Percentiles rank a stretch among this genome's conserved stretches.
Conservation (phyloP, 2,888 invertebrate genomes). For the Drosophila acutilabella region DNA sequence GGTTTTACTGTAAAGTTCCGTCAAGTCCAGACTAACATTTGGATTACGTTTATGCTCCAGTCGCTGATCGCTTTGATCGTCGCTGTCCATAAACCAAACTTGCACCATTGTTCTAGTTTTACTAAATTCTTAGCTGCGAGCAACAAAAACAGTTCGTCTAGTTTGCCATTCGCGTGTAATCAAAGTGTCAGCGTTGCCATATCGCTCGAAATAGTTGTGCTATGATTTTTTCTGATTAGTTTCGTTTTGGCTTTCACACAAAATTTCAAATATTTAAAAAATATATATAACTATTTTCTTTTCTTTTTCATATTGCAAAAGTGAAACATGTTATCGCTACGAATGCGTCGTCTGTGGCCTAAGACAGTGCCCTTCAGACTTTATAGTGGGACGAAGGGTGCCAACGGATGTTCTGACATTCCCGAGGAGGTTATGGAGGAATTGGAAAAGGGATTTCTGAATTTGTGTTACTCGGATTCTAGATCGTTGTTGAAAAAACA, state of each 20-base stretch:
- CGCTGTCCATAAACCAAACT: constrained; percentile 93
- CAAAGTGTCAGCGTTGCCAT: constrained; percentile 24
- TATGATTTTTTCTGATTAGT: not conserved
- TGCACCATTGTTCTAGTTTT: constrained; percentile 89
- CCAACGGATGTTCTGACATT: constrained; percentile 84
- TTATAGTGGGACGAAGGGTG: constrained; percentile 8
- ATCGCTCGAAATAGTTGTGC: not conserved
- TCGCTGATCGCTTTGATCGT: constrained; percentile 90
- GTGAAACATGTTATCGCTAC: constrained; percentile 20
- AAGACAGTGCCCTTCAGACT: not conserved
- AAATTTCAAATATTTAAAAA: constrained; percentile 14
- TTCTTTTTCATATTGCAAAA: constrained; percentile 14
- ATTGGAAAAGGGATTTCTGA: constrained; percentile 94
- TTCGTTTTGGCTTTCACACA: constrained; percentile 9
- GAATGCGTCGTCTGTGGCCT: constrained; percentile 5
- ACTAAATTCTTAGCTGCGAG: not conserved
- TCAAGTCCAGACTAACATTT: constrained; percentile 89
- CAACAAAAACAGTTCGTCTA: constrained; percentile 13
- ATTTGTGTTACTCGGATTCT: constrained; percentile 93
- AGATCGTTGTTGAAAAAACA: constrained; percentile 98
- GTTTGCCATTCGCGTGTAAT: constrained; percentile 10
- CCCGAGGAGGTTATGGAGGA: constrained; percentile 94
- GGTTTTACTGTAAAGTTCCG: constrained; percentile 89
- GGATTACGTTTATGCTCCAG: constrained; percentile 93
- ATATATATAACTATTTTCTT: not conserved